Evolutionary conservation across 2,113 vertebrate species (phyloP).

Genomic region (Blennius ocellaris): DNA sequence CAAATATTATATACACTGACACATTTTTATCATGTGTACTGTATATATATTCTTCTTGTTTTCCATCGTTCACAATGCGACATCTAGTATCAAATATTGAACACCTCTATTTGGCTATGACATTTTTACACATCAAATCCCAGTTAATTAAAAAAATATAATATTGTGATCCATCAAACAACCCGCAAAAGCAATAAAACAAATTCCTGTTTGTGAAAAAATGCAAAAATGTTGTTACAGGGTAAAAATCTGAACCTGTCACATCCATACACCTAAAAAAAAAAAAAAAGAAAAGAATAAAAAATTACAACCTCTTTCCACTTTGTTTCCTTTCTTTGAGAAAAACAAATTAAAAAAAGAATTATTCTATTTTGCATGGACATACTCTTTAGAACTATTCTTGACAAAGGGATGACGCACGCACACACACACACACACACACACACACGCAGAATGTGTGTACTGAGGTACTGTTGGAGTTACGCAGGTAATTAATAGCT

Average conservation of each 20-base stretch:
- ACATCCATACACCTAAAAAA: constrained; percentile 69
- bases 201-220: constrained; percentile 65
- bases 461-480: too few species aligned
- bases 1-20: constrained; percentile 77
- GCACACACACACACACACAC: too few species aligned
- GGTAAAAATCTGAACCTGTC: constrained; percentile 62
- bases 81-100: constrained; percentile 74
- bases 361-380: constrained; percentile 14
- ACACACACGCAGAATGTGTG: too few species aligned
- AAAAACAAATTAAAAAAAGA: constrained; percentile 78
- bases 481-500: too few species aligned
- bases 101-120: constrained; percentile 49
- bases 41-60: constrained; percentile 41
- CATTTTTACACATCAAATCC: constrained; percentile 45
- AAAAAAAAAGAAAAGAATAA: too few species aligned
- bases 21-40: constrained; percentile 46
- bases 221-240: constrained; percentile 48
- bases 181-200: constrained; percentile 61
- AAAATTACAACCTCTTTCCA: constrained; percentile 73
- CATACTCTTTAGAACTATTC: too few species aligned
- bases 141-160: constrained; percentile 67
- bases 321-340: constrained; percentile 62
- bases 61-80: constrained; percentile 69
- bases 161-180: constrained; percentile 54
- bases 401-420: too few species aligned